phyloP scores from a whole-genome alignment of 2,113 vertebrate species.

The Dolichallabes microphthalmus region DNA sequence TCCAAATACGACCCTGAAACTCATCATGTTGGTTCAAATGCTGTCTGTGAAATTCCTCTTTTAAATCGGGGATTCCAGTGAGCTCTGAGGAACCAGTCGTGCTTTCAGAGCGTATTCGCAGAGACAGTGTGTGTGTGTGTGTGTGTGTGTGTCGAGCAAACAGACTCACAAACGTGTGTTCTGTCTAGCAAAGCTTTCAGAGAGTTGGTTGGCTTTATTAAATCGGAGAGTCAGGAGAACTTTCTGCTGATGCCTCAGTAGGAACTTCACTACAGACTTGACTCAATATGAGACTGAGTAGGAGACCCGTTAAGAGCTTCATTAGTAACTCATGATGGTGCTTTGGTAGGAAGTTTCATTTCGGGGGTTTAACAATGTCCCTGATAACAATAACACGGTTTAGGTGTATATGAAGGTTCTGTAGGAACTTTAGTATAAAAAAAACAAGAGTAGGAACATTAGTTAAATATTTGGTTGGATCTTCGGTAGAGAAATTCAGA shows the following conservation, averaged over 20 bases:
- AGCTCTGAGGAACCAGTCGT: conserved; percentile 2
- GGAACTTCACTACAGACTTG: neutral
- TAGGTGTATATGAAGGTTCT: no score
- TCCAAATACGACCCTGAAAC: neutral
- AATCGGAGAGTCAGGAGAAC: neutral
- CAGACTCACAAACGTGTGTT: no score
- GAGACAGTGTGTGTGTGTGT: neutral
- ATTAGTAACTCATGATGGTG: neutral
- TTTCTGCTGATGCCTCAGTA: neutral
- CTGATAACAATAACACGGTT: no score
- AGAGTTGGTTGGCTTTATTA: neutral
- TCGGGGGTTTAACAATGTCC: no score
- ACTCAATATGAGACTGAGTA: neutral
- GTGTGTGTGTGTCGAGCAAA: neutral
- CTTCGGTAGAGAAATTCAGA: neutral
- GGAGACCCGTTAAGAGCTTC: neutral
- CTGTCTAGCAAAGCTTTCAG: neutral
- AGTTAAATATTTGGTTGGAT: neutral
- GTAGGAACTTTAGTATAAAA: neutral
- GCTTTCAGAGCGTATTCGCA: neutral
- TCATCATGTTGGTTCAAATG: conserved; percentile 49
- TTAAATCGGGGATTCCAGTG: conserved; percentile 61
- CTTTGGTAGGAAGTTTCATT: neutral
- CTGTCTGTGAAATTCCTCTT: conserved; percentile 62
- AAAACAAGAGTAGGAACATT: neutral